A percentile compares a stretch with the other conserved stretches of the same genome.
phyloP scores from a whole-genome alignment of 92 coral and sea anemone genomes.

The Virgularia gustaviana region DNA sequence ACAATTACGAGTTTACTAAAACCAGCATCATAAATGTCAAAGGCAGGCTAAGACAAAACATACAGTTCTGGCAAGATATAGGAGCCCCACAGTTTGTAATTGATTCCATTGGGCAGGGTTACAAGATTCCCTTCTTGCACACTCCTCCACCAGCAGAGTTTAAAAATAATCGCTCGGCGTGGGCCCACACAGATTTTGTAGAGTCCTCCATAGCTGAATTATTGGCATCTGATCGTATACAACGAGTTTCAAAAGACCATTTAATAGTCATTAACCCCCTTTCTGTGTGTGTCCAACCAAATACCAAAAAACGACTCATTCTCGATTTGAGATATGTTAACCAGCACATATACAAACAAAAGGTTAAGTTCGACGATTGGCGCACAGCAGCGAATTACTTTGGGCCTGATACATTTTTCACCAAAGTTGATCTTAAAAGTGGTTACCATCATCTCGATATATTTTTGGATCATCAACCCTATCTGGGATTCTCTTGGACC shows the following conservation, averaged over 20 bases:
- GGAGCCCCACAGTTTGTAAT: constrained; percentile 33
- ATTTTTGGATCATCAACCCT: constrained; percentile 43
- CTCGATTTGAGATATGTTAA: constrained; percentile 39
- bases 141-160: constrained; percentile 28
- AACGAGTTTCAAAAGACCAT: constrained; percentile 3
- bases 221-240: constrained; percentile 24
- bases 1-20: not conserved
- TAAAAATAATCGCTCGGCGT: constrained; percentile 30
- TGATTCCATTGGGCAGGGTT: constrained; percentile 30
- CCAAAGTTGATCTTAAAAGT: constrained; percentile 27
- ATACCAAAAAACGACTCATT: constrained; percentile 36
- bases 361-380: constrained; percentile 27
- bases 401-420: constrained; percentile 16
- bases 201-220: constrained; percentile 27
- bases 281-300: constrained; percentile 36
- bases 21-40: constrained; percentile 8
- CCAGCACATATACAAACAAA: constrained; percentile 28
- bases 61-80: constrained; percentile 37
- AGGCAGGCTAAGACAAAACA: constrained; percentile 46
- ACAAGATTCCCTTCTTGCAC: constrained; percentile 35
- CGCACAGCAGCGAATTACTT: constrained; percentile 6
- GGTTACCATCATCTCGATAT: constrained; percentile 31
- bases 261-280: constrained; percentile 39
- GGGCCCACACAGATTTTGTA: constrained; percentile 44
- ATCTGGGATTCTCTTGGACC: constrained; percentile 32